Evolutionary conservation across 2,888 invertebrate species (phyloP).

Genomic region (Bellardia pandia): DNA sequence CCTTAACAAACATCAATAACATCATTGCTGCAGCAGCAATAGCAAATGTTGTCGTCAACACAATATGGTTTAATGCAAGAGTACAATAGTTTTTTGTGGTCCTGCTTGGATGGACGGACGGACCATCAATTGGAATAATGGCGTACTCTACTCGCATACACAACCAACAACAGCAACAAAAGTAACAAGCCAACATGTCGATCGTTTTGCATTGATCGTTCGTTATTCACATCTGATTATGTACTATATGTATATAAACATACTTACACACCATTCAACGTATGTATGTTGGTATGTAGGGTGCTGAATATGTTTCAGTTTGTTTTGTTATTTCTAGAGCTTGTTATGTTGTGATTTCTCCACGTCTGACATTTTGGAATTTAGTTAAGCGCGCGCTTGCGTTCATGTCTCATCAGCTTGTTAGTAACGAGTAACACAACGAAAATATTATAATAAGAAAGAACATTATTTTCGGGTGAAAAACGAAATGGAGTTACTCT

Average conservation of each 20-base stretch:
- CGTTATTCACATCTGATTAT: constrained; percentile 43
- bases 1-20: constrained; percentile 40
- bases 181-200: constrained; percentile 64
- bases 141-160: constrained; percentile 56
- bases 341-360: constrained; percentile 79
- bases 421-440: constrained; percentile 75
- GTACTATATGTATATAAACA: neutral
- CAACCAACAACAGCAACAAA: constrained; percentile 31
- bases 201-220: constrained; percentile 61
- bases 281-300: neutral
- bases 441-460: constrained; percentile 18
- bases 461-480: neutral
- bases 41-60: constrained; percentile 51
- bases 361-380: constrained; percentile 81
- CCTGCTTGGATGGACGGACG: constrained; percentile 32
- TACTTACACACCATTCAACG: constrained; percentile 6
- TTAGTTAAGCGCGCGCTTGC: constrained; percentile 81
- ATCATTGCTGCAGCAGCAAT: constrained; percentile 36
- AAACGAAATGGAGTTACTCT: neutral
- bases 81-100: constrained; percentile 61
- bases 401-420: constrained; percentile 81
- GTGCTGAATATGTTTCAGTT: constrained; percentile 19
- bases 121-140: constrained; percentile 68
- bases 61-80: constrained; percentile 48
- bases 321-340: constrained; percentile 58